A percentile compares a stretch with the other conserved stretches of the same genome.
phyloP scores from a whole-genome alignment of 2,113 vertebrate species.

The Benitochromis conjunctus region DNA sequence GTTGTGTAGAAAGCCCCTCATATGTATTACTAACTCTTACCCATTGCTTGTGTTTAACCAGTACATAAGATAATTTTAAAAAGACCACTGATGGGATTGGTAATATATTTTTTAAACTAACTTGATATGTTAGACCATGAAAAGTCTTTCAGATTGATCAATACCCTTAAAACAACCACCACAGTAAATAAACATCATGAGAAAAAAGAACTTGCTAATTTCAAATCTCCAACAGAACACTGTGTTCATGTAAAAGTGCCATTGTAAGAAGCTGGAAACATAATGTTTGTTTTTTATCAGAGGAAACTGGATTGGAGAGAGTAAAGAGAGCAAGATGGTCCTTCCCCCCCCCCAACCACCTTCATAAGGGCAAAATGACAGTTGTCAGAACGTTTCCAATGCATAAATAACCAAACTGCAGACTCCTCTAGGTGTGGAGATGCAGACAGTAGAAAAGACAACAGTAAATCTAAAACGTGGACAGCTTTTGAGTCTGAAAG shows the following conservation, averaged over 20 bases:
- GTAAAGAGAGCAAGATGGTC: neutral
- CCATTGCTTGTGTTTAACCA: neutral
- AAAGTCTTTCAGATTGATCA: accelerated
- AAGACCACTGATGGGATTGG: neutral
- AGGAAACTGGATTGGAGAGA: neutral
- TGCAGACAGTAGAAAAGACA: neutral
- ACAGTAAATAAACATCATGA: neutral
- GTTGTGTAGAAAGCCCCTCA: neutral
- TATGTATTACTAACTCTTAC: neutral
- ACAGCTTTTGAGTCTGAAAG: neutral
- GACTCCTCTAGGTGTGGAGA: neutral
- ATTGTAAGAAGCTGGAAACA: neutral
- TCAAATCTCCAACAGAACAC: neutral
- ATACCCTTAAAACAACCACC: neutral
- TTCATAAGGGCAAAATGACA: neutral
- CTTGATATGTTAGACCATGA: accelerated
- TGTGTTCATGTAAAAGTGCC: neutral
- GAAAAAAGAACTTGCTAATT: accelerated
- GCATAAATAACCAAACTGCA: neutral
- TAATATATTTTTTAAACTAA: neutral
- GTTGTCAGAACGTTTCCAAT: neutral
- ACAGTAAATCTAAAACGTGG: neutral
- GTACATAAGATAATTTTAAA: neutral
- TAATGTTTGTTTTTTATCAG: neutral
- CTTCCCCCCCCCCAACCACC: accelerated